phyloP scores from a whole-genome alignment of 2,113 vertebrate genomes.

The Actinemys pallida region DNA sequence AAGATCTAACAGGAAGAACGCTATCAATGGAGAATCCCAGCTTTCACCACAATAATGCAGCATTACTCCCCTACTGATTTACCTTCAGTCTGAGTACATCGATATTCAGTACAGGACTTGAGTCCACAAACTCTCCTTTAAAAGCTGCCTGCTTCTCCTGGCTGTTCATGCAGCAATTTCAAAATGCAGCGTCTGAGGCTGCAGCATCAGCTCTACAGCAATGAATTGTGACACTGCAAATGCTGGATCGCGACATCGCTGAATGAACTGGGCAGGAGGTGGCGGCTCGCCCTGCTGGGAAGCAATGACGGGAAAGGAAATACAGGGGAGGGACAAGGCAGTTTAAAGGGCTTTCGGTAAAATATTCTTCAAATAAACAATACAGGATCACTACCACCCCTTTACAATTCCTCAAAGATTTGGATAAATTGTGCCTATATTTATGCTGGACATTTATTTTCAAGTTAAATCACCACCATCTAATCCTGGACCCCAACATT shows the following conservation, averaged over 20 bases:
- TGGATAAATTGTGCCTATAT: neutral
- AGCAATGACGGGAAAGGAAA: neutral
- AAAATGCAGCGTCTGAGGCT: neutral
- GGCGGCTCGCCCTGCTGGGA: neutral
- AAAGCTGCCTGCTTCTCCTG: neutral
- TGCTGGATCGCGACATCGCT: neutral
- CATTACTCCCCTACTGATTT: neutral
- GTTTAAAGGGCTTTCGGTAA: neutral
- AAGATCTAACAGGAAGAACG: neutral
- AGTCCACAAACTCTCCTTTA: neutral
- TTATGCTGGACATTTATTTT: neutral
- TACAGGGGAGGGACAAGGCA: neutral
- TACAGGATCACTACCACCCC: neutral
- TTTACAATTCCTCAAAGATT: neutral
- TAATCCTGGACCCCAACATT: neutral
- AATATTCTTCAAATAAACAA: conserved; percentile 20
- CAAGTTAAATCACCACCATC: neutral
- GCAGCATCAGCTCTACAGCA: neutral
- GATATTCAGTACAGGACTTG: neutral
- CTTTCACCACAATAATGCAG: neutral
- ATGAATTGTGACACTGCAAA: neutral
- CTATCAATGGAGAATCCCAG: neutral
- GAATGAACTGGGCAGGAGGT: neutral
- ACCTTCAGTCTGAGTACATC: neutral
- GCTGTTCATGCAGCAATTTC: neutral